Evolutionary conservation across 2,888 invertebrate species (phyloP).

Genomic region (Heliconius ismenius): DNA sequence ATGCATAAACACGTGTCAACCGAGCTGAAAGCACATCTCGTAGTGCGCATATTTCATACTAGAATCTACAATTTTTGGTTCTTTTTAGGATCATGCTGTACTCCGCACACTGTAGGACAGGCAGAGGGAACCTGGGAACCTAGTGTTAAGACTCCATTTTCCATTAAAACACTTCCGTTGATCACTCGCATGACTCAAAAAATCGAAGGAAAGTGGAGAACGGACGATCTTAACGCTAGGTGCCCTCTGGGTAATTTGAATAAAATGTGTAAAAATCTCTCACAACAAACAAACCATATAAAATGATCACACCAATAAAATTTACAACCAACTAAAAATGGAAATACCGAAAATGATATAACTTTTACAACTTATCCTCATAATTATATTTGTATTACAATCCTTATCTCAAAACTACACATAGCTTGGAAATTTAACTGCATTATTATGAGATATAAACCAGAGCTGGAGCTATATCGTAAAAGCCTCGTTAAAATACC

Average conservation of each 20-base stretch:
- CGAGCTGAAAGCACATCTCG: conserved; percentile 10
- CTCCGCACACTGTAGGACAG: no score
- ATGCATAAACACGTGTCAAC: conserved; percentile 1
- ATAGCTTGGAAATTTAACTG: not conserved
- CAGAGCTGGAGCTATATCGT: not conserved
- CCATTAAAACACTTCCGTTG: no score
- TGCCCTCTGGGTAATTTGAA: no score
- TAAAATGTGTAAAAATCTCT: no score
- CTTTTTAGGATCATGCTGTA: no score
- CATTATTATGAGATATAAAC: conserved; percentile 8
- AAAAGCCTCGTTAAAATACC: conserved; percentile 19
- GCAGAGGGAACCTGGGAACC: no score
- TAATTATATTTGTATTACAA: not conserved
- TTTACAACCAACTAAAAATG: not conserved
- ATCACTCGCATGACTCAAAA: no score
- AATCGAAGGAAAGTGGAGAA: no score
- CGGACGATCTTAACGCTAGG: no score
- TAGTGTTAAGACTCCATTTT: no score
- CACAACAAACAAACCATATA: no score
- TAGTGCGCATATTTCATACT: conserved; percentile 4
- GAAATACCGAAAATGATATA: not conserved
- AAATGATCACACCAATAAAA: not conserved
- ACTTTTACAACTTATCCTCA: not conserved
- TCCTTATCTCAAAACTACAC: not conserved
- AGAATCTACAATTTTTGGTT: not conserved